Evolutionary conservation across 1,140 invertebrate species (phyloP).

Genomic region (Eurytemora carolleeae): DNA sequence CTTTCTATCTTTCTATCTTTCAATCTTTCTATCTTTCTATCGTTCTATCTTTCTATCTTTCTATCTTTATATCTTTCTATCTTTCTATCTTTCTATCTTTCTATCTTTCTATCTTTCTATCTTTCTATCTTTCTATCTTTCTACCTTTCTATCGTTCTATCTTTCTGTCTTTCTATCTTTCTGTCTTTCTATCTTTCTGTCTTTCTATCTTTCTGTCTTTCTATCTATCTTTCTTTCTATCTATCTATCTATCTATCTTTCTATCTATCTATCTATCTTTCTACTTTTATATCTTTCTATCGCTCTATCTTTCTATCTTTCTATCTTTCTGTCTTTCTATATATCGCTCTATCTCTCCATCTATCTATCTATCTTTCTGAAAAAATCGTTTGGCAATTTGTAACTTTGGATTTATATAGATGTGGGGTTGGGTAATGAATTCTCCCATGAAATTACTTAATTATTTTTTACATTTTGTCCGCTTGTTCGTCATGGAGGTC

Average conservation of each 20-base stretch:
- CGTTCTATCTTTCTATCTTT: neutral
- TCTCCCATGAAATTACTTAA: no score
- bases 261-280: neutral
- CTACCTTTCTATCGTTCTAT: neutral
- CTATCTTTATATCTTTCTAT: neutral
- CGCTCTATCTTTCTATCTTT: no score
- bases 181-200: neutral
- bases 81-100: neutral
- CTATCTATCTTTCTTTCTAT: neutral
- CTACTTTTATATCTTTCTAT: no score
- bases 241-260: neutral
- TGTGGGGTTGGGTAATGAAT: no score
- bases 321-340: no score
- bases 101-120: neutral
- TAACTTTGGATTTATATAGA: no score
- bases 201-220: neutral
- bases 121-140: neutral
- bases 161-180: neutral
- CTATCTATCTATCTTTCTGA: no score
- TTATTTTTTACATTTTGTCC: no score
- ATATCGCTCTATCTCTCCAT: no score
- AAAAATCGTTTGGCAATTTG: no score
- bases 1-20: neutral
- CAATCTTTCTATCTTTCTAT: neutral
- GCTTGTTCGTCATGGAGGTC: no score